Conservation (phyloP, 2,888 invertebrate species). For the Coelogynopora nodosa region DNA sequence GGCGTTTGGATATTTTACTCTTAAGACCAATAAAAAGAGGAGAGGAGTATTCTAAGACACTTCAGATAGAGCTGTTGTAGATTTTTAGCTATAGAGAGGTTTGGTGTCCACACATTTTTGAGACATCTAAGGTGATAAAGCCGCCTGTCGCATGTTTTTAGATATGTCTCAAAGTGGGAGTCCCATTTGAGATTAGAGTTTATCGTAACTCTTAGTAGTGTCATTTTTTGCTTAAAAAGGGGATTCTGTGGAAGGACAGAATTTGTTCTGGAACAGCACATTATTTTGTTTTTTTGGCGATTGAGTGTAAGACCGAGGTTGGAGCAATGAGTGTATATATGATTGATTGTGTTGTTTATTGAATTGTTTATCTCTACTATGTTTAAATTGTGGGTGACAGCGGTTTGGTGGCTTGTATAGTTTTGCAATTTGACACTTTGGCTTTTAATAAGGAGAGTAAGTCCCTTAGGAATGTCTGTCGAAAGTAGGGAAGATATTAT, state of each 20-base stretch:
- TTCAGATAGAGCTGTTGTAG: background rate
- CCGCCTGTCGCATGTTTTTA: background rate
- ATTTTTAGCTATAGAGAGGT: too few relatives aligned
- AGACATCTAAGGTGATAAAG: background rate
- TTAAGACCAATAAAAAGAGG: background rate
- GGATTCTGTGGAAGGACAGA: conserved; percentile 22
- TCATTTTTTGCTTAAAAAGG: background rate
- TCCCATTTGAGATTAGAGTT: background rate
- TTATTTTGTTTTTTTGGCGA: conserved; percentile 20
- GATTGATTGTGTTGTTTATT: conserved; percentile 23
- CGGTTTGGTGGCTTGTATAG: conserved; percentile 3
- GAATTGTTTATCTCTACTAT: conserved; percentile 23
- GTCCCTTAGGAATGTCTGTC: background rate
- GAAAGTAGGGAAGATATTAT: conserved; percentile 21
- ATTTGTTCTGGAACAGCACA: background rate
- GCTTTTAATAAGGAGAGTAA: conserved; percentile 5
- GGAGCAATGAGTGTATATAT: background rate
- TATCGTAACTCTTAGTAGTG: background rate
- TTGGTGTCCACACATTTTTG: too few relatives aligned
- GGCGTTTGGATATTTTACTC: conserved; percentile 16
- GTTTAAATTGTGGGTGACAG: background rate
- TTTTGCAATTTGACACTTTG: background rate
- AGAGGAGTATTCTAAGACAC: background rate
- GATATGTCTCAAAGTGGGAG: background rate
- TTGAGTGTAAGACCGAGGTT: conserved; percentile 18